phyloP scores from a whole-genome alignment of 2,113 vertebrate genomes.

The Triplophysa siluroides region DNA sequence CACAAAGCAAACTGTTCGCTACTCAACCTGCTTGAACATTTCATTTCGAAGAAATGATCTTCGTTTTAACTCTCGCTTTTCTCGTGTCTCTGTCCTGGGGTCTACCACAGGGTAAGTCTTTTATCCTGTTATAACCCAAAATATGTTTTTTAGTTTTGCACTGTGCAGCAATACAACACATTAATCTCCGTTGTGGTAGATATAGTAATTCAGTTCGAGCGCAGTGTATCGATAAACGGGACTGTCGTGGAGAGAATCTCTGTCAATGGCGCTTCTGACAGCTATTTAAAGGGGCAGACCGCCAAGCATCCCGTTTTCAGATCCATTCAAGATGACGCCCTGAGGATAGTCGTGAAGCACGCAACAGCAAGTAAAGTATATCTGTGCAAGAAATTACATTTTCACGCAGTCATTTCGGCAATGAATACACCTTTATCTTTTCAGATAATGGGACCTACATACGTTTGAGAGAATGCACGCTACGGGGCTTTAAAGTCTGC shows the following conservation, averaged over 20 bases:
- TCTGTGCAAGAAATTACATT: background rate
- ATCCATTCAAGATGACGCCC: background rate
- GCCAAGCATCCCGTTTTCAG: background rate
- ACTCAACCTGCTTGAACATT: background rate
- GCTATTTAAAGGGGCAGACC: background rate
- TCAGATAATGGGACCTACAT: conserved; percentile 2
- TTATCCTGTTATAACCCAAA: conserved; percentile 7
- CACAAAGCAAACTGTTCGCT: background rate
- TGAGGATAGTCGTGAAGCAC: conserved; percentile 1
- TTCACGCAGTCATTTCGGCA: background rate
- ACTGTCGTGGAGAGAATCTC: conserved; percentile 7
- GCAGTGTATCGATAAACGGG: conserved; percentile 10
- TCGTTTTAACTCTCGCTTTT: background rate
- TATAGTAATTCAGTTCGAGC: conserved; percentile 1
- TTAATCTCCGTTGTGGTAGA: background rate
- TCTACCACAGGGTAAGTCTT: conserved; percentile 21
- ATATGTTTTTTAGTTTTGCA: background rate
- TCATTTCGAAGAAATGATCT: background rate
- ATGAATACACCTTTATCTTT: background rate
- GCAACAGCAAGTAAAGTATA: background rate
- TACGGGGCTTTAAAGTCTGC: background rate
- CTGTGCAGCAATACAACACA: background rate
- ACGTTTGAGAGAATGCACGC: conserved; percentile 31
- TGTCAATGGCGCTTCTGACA: background rate
- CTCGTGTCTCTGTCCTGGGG: background rate